Evolutionary conservation across 1,140 invertebrate species (phyloP).

Genomic region (Lucilia cuprina): DNA sequence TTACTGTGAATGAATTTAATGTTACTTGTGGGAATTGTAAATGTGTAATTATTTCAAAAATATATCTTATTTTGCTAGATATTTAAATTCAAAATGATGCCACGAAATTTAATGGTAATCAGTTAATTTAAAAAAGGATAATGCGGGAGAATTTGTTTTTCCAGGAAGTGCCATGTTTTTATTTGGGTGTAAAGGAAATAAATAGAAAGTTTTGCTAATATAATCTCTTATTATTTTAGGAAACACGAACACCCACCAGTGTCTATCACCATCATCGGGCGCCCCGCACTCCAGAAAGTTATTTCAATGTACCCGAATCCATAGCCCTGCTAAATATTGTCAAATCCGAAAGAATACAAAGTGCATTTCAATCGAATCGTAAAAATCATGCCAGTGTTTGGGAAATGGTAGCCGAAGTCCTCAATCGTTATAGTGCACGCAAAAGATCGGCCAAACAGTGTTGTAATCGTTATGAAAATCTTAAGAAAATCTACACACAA

Average conservation of each 20-base stretch:
- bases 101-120: too few relatives aligned
- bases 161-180: too few relatives aligned
- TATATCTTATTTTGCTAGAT: background rate
- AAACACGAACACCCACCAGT: conserved; percentile 50
- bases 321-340: conserved; percentile 59
- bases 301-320: conserved; percentile 60
- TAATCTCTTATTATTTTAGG: conserved; percentile 40
- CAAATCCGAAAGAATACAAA: conserved; percentile 60
- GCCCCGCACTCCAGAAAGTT: conserved; percentile 59
- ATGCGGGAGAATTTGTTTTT: too few relatives aligned
- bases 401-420: conserved; percentile 61
- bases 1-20: too few relatives aligned
- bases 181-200: too few relatives aligned
- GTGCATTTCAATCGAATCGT: conserved; percentile 60
- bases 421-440: conserved; percentile 55
- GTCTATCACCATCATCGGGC: conserved; percentile 58
- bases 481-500: conserved; percentile 61
- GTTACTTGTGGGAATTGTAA: too few relatives aligned
- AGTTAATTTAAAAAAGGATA: too few relatives aligned
- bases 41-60: background rate
- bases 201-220: too few relatives aligned
- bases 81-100: too few relatives aligned
- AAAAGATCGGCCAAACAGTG: conserved; percentile 59
- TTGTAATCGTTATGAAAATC: conserved; percentile 60
- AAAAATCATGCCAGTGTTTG: conserved; percentile 61